These are phyloP conservation scores for Dilophus febrilis DNA, from an alignment of 2,888 invertebrate genomes.

Conservation along the genomic window DNA sequence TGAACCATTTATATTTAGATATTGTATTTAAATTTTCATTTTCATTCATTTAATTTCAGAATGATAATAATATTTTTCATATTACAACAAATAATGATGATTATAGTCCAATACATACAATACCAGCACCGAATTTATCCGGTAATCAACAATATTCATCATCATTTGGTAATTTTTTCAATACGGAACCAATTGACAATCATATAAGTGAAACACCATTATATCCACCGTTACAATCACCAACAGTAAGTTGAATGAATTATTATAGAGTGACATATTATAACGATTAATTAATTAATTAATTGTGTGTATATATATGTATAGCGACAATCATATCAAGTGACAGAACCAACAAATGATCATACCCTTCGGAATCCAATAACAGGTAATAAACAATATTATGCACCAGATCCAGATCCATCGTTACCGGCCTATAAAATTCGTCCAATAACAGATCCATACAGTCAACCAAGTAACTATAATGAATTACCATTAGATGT, in stretches of 20 bases:
- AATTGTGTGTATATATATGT: not conserved
- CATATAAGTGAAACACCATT: slow-evolving; percentile 13
- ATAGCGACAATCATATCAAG: slow-evolving; percentile 31
- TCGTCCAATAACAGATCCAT: slow-evolving; percentile 26
- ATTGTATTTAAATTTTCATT: no score
- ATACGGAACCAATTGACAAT: slow-evolving; percentile 17
- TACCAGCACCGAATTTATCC: slow-evolving; percentile 62
- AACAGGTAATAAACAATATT: slow-evolving; percentile 29
- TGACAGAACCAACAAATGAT: slow-evolving; percentile 33
- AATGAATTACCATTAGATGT: slow-evolving; percentile 27
- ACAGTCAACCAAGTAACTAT: slow-evolving; percentile 25
- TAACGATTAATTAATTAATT: no score
- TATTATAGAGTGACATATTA: no score
- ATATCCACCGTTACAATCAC: not conserved
- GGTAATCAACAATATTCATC: not conserved
- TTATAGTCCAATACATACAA: slow-evolving; percentile 71
- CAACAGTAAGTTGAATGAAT: not conserved
- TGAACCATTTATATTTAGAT: slow-evolving; percentile 3
- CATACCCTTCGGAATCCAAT: slow-evolving; percentile 25
- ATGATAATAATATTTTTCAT: slow-evolving; percentile 26
- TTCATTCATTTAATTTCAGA: no score
- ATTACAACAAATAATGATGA: slow-evolving; percentile 82
- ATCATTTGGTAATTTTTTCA: not conserved
- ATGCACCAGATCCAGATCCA: slow-evolving; percentile 35
- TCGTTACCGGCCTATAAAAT: slow-evolving; percentile 28